Conservation (phyloP, 2,113 vertebrate species). For the Hemibagrus wyckioides region DNA sequence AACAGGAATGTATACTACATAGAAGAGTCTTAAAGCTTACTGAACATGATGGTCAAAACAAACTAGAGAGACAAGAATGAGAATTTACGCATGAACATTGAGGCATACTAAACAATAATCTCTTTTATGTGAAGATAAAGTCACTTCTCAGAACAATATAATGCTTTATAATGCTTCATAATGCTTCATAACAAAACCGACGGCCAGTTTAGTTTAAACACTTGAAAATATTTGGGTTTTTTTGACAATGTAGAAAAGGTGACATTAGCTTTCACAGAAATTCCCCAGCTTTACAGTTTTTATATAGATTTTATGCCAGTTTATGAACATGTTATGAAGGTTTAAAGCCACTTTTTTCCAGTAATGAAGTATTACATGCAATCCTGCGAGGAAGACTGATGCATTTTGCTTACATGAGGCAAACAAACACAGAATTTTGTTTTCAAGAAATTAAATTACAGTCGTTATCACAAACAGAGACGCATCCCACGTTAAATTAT, state of each 20-base stretch:
- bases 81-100: too few species aligned
- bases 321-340: background rate
- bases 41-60: too few species aligned
- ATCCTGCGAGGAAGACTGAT: background rate
- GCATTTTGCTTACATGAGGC: background rate
- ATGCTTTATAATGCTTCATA: background rate
- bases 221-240: background rate
- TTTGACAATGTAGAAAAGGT: too few species aligned
- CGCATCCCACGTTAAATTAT: background rate
- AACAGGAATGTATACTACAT: too few species aligned
- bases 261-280: too few species aligned
- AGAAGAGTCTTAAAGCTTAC: too few species aligned
- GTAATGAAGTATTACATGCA: background rate
- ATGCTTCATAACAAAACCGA: background rate
- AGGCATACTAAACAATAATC: too few species aligned
- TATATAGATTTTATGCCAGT: background rate
- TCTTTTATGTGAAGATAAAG: background rate
- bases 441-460: background rate
- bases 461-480: background rate
- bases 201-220: background rate
- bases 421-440: background rate
- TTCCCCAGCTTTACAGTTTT: too few species aligned
- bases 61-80: background rate
- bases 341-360: background rate
- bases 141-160: background rate